A percentile compares a stretch with the other conserved stretches of the same genome.
These are phyloP conservation scores for Argynnis bischoffii DNA, from an alignment of 2,888 invertebrate genomes.

Conservation along the genomic window DNA sequence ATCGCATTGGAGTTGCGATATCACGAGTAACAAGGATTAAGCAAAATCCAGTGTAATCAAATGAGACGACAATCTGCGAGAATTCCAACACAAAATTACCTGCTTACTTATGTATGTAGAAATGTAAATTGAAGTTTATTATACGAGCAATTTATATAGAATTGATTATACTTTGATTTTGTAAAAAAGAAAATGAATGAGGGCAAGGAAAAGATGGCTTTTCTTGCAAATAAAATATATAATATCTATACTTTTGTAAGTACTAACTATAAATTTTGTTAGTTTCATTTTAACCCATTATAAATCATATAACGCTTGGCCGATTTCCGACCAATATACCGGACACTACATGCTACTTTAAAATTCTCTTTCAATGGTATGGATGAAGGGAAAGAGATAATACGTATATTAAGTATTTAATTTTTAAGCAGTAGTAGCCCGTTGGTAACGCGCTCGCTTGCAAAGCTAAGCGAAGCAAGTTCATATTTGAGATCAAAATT, in stretches of 20 bases:
- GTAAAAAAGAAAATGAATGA: background rate
- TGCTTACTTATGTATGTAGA: slow-evolving; percentile 36
- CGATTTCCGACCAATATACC: too few species aligned
- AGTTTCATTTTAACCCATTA: too few species aligned
- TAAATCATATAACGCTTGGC: too few species aligned
- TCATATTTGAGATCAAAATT: too few species aligned
- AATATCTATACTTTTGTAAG: background rate
- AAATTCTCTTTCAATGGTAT: too few species aligned
- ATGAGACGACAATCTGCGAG: slow-evolving; percentile 34
- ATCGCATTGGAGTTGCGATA: slow-evolving; percentile 16
- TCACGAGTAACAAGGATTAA: slow-evolving; percentile 28
- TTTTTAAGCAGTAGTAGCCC: too few species aligned
- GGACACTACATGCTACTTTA: too few species aligned
- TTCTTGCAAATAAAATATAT: background rate
- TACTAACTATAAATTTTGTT: too few species aligned
- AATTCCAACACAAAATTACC: slow-evolving; percentile 32
- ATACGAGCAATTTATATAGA: slow-evolving; percentile 26
- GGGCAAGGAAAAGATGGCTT: background rate
- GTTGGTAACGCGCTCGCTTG: too few species aligned
- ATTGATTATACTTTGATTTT: slow-evolving; percentile 30
- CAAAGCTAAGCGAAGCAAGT: too few species aligned
- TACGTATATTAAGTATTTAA: too few species aligned
- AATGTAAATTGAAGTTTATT: slow-evolving; percentile 28
- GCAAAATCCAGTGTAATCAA: slow-evolving; percentile 32
- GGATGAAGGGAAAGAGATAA: too few species aligned